A percentile compares a stretch with the other conserved stretches of the same genome.
Evolutionary conservation across 2,888 invertebrate species (phyloP).

Genomic region (Saturnia japonica): DNA sequence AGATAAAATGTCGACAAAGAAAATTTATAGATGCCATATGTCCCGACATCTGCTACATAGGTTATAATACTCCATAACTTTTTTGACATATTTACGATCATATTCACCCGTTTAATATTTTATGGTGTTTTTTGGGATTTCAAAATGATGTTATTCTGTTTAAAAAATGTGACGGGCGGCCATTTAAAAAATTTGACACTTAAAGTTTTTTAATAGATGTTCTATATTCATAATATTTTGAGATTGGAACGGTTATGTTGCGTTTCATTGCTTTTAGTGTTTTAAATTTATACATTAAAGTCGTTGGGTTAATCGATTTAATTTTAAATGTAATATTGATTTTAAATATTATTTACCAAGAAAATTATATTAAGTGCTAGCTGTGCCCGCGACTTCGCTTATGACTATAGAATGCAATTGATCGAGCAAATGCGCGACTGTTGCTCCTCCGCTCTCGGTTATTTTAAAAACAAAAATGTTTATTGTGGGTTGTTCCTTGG

Average conservation of each 20-base stretch:
- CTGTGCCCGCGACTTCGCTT: too few species aligned
- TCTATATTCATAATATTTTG: slow-evolving; percentile 7
- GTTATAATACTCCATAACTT: slow-evolving; percentile 42
- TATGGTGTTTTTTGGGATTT: slow-evolving; percentile 36
- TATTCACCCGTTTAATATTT: slow-evolving; percentile 25
- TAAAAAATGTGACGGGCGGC: slow-evolving; percentile 8
- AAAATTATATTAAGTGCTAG: too few species aligned
- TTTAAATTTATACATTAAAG: not conserved
- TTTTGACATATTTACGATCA: slow-evolving; percentile 49
- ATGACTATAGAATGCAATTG: too few species aligned
- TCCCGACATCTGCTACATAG: slow-evolving; percentile 52
- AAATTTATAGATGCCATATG: slow-evolving; percentile 43
- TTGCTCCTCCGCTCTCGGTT: too few species aligned
- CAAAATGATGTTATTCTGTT: slow-evolving; percentile 6
- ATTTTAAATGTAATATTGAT: not conserved
- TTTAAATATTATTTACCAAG: not conserved
- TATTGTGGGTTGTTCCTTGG: too few species aligned
- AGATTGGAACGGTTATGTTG: not conserved
- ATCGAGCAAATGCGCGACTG: too few species aligned
- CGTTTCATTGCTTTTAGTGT: not conserved
- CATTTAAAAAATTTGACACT: slow-evolving; percentile 7
- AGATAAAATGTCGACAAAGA: slow-evolving; percentile 14
- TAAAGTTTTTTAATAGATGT: slow-evolving; percentile 1
- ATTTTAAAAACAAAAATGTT: too few species aligned
- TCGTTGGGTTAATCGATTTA: not conserved